Conservation (phyloP, 2,888 invertebrate genomes). For the Heliothis peltigera region DNA sequence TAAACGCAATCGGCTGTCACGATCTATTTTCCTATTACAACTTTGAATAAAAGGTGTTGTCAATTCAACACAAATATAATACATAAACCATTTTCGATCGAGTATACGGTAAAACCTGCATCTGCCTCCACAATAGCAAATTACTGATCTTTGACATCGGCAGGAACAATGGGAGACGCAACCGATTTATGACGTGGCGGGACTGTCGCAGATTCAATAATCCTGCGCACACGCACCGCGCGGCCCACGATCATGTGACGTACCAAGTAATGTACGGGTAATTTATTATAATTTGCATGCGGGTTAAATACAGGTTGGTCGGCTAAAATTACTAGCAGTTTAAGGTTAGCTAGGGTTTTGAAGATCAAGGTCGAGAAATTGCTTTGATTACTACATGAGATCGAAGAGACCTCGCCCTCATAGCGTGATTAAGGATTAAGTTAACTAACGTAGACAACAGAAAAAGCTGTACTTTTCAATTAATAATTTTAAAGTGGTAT, state of each 20-base stretch:
- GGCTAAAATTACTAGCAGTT: conserved; percentile 53
- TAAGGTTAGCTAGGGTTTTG: conserved; percentile 54
- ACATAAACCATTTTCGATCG: conserved; percentile 30
- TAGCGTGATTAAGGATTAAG: conserved; percentile 29
- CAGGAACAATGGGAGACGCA: conserved; percentile 85
- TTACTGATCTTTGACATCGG: conserved; percentile 88
- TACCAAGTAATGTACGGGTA: conserved; percentile 62
- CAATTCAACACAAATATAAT: conserved; percentile 1
- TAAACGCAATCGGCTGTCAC: conserved; percentile 24
- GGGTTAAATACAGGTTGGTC: conserved; percentile 65
- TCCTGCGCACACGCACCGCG: conserved; percentile 74
- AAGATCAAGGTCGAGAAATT: conserved; percentile 53
- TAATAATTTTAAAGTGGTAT: not conserved
- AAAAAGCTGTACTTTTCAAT: not conserved
- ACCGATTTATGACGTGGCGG: conserved; percentile 78
- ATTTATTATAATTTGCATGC: conserved; percentile 70
- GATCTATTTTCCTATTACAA: conserved; percentile 29
- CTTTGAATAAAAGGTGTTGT: conserved; percentile 22
- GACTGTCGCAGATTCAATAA: conserved; percentile 77
- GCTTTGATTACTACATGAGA: conserved; percentile 35
- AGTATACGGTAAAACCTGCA: conserved; percentile 59
- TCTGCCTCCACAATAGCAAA: conserved; percentile 84
- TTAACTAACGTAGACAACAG: not conserved
- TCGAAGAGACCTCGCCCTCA: conserved; percentile 32
- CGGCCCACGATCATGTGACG: conserved; percentile 69